These are phyloP conservation scores for Paramormyrops hopkinsi DNA, from an alignment of 2,797 vertebrate species.

Conservation along the genomic window DNA sequence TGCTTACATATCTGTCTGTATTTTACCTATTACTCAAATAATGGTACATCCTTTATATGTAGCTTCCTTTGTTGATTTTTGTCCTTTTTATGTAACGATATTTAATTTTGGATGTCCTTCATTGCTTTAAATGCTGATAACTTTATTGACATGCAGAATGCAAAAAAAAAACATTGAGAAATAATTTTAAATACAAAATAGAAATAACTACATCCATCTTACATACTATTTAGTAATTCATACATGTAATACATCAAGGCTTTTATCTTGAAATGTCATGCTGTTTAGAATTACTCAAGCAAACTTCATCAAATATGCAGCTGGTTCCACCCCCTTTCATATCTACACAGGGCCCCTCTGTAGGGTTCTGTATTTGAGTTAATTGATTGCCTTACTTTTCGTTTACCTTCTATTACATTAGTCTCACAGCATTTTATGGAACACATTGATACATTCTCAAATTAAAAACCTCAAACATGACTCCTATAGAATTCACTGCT, in stretches of 20 bases:
- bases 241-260: background rate
- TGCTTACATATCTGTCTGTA: slow-evolving; percentile 59
- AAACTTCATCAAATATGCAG: background rate
- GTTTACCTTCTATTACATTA: background rate
- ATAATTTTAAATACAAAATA: background rate
- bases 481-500: background rate
- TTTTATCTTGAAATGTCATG: background rate
- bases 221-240: background rate
- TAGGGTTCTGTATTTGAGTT: background rate
- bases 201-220: background rate
- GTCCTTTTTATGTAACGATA: background rate
- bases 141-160: background rate
- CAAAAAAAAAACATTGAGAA: background rate
- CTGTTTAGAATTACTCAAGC: background rate
- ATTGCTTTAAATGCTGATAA: background rate
- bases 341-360: background rate
- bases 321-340: background rate
- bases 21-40: slow-evolving; percentile 52
- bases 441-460: background rate
- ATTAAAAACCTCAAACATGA: background rate
- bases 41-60: slow-evolving; percentile 19
- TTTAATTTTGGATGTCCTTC: background rate
- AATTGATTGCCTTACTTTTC: background rate
- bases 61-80: background rate
- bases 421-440: background rate